Evolutionary conservation across 2,888 invertebrate genomes (phyloP).

Genomic region (Andrena bucephala): DNA sequence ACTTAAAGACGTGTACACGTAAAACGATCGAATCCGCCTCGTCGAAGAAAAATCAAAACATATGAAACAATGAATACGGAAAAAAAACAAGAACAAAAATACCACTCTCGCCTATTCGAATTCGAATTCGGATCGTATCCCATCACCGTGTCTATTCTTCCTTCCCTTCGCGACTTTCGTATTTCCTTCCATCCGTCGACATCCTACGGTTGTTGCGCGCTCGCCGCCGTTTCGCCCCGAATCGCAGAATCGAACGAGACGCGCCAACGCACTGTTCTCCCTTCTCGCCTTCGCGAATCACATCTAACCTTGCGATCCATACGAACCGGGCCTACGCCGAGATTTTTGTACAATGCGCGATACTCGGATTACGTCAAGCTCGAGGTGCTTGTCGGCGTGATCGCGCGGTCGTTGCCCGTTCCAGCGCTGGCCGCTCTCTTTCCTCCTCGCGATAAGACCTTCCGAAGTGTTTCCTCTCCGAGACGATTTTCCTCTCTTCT

Average conservation of each 20-base stretch:
- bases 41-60: slow-evolving; percentile 67
- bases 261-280: neutral
- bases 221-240: neutral
- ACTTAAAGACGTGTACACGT: slow-evolving; percentile 63
- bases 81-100: slow-evolving; percentile 73
- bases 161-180: slow-evolving; percentile 9
- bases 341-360: neutral
- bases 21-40: slow-evolving; percentile 64
- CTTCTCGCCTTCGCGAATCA: neutral
- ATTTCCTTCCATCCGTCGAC: neutral
- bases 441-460: slow-evolving; percentile 21
- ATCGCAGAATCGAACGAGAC: neutral
- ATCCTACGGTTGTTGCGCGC: neutral
- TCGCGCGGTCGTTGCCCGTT: slow-evolving; percentile 18
- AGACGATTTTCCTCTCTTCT: slow-evolving; percentile 69
- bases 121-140: slow-evolving; percentile 53
- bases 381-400: neutral
- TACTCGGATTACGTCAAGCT: neutral
- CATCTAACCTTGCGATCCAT: neutral
- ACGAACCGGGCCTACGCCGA: neutral
- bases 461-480: slow-evolving; percentile 12
- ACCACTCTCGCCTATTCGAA: slow-evolving; percentile 55
- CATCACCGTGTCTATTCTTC: slow-evolving; percentile 28
- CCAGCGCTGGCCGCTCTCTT: slow-evolving; percentile 6
- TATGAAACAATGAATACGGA: slow-evolving; percentile 70